A percentile compares a stretch with the other conserved stretches of the same genome.
Evolutionary conservation across 1,140 invertebrate genomes (phyloP).

Genomic region (Hyles euphorbiae): DNA sequence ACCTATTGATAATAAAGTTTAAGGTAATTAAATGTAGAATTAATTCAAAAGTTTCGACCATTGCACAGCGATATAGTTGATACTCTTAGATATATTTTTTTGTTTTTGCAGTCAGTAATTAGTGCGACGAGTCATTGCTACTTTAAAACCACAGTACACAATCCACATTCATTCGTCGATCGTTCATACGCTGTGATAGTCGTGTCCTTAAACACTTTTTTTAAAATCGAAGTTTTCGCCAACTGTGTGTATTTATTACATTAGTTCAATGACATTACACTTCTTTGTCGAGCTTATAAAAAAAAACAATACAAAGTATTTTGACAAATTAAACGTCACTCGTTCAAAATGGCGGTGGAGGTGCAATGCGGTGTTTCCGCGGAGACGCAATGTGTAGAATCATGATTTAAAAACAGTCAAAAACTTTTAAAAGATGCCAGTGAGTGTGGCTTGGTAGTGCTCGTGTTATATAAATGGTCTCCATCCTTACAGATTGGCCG

Average conservation of each 20-base stretch:
- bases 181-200: constrained; percentile 7
- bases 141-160: too few relatives aligned
- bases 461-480: constrained; percentile 49
- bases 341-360: constrained; percentile 59
- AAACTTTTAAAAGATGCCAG: constrained; percentile 59
- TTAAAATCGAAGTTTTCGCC: not conserved
- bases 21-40: too few relatives aligned
- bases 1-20: too few relatives aligned
- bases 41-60: too few relatives aligned
- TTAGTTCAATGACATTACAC: not conserved
- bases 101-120: too few relatives aligned
- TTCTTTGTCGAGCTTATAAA: not conserved
- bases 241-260: not conserved
- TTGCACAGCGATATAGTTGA: too few relatives aligned
- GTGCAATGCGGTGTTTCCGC: constrained; percentile 74
- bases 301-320: constrained; percentile 8
- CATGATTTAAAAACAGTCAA: constrained; percentile 59
- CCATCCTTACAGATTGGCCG: constrained; percentile 36
- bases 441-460: constrained; percentile 48
- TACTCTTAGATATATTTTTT: too few relatives aligned
- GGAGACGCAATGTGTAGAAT: constrained; percentile 60
- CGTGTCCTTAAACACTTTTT: constrained; percentile 2
- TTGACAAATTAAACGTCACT: constrained; percentile 45
- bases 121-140: too few relatives aligned
- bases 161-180: constrained; percentile 12